These are phyloP conservation scores for Platysternon megacephalum DNA, from an alignment of 2,113 vertebrate species.

Conservation along the genomic window DNA sequence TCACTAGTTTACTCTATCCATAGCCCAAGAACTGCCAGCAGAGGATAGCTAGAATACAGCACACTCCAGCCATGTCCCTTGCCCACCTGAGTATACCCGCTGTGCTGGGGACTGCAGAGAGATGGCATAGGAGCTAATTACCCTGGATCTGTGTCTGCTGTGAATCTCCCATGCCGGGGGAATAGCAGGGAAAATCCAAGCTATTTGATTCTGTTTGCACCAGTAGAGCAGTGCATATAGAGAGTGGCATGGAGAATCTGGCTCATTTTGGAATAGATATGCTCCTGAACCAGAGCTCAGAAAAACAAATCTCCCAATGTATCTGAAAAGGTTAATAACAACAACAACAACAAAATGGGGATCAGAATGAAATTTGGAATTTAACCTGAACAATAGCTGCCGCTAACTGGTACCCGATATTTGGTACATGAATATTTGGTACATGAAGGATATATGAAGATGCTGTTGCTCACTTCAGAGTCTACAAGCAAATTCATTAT, in stretches of 20 bases:
- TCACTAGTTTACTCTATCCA: no score
- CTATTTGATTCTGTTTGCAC: background rate
- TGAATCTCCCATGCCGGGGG: no score
- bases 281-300: background rate
- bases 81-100: no score
- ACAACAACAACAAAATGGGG: background rate
- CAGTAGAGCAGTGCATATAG: background rate
- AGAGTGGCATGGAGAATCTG: background rate
- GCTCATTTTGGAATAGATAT: background rate
- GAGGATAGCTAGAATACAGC: no score
- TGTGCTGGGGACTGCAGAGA: no score
- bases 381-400: background rate
- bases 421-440: background rate
- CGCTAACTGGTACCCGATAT: background rate
- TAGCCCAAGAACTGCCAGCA: no score
- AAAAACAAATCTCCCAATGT: background rate
- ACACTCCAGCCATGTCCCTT: no score
- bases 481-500: background rate
- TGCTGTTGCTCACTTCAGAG: background rate
- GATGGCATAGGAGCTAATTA: no score
- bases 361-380: background rate
- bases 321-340: background rate
- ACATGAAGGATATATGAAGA: background rate
- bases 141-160: background rate
- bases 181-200: background rate